Evolutionary conservation across 2,888 invertebrate genomes (phyloP).

Genomic region (Hypsopygia costalis): DNA sequence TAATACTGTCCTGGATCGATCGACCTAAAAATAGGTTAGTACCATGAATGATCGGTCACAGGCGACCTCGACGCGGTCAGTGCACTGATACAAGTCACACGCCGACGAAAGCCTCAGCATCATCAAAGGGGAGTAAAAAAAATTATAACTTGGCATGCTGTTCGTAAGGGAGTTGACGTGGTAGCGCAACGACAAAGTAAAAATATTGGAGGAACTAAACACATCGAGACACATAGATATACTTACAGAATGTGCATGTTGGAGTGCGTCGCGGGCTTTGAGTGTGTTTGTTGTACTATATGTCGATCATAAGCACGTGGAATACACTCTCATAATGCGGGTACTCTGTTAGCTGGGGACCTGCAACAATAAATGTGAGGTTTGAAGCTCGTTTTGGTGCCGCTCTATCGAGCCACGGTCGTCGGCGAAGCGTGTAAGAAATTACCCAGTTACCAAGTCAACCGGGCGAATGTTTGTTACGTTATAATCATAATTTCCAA

Average conservation of each 20-base stretch:
- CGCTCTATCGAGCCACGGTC: not conserved
- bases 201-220: constrained; percentile 59
- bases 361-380: constrained; percentile 63
- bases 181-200: constrained; percentile 72
- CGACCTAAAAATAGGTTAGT: constrained; percentile 70
- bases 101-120: constrained; percentile 82
- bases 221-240: constrained; percentile 65
- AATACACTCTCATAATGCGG: constrained; percentile 73
- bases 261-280: constrained; percentile 49
- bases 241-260: constrained; percentile 73
- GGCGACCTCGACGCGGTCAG: constrained; percentile 74
- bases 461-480: constrained; percentile 12
- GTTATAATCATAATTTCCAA: constrained; percentile 1
- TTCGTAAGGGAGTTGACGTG: constrained; percentile 79
- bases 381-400: constrained; percentile 21
- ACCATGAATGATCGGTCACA: constrained; percentile 67
- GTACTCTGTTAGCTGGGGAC: constrained; percentile 50
- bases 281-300: constrained; percentile 47
- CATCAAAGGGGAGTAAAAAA: constrained; percentile 67
- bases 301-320: constrained; percentile 62
- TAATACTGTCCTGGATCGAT: constrained; percentile 14
- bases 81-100: constrained; percentile 72
- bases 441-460: constrained; percentile 17
- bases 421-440: constrained; percentile 14
- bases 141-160: constrained; percentile 79